phyloP scores from a whole-genome alignment of 2,113 vertebrate genomes.

The Gnathonemus longibarbis region DNA sequence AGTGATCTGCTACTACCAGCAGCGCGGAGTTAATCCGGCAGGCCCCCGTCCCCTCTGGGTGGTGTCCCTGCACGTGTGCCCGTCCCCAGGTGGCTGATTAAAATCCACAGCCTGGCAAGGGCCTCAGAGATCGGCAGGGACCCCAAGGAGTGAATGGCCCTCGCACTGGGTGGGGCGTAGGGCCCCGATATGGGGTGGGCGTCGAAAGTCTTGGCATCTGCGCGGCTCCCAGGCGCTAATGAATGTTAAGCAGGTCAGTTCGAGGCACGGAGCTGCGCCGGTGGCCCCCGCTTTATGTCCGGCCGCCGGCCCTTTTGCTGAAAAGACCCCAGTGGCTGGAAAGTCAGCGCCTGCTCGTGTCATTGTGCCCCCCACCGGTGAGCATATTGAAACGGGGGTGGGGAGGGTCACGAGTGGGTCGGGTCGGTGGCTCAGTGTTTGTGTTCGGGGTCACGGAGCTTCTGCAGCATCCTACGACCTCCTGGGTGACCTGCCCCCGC shows the following conservation, averaged over 20 bases:
- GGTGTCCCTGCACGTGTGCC: neutral
- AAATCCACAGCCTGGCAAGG: neutral
- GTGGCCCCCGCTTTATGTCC: constrained; percentile 56
- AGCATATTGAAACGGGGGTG: constrained; percentile 85
- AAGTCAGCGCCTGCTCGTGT: constrained; percentile 72
- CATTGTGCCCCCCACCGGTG: constrained; percentile 66
- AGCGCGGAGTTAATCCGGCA: neutral
- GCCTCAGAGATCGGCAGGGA: neutral
- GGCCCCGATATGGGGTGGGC: neutral
- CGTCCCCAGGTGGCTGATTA: neutral
- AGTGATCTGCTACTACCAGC: neutral
- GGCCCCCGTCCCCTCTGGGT: neutral
- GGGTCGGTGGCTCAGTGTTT: constrained; percentile 61
- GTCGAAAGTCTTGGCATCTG: constrained; percentile 46
- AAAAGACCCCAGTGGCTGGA: constrained; percentile 51
- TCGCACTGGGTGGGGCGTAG: neutral
- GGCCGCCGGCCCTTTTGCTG: constrained; percentile 60
- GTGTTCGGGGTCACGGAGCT: constrained; percentile 85
- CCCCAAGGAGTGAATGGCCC: neutral
- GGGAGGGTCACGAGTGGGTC: constrained; percentile 67
- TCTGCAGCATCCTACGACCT: constrained; percentile 79
- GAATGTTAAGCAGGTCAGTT: constrained; percentile 66
- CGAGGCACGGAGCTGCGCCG: constrained; percentile 64
- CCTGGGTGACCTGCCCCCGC: constrained; percentile 30
- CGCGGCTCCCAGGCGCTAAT: constrained; percentile 54